phyloP scores from a whole-genome alignment of 2,113 vertebrate genomes.

The Spea multiplicata region DNA sequence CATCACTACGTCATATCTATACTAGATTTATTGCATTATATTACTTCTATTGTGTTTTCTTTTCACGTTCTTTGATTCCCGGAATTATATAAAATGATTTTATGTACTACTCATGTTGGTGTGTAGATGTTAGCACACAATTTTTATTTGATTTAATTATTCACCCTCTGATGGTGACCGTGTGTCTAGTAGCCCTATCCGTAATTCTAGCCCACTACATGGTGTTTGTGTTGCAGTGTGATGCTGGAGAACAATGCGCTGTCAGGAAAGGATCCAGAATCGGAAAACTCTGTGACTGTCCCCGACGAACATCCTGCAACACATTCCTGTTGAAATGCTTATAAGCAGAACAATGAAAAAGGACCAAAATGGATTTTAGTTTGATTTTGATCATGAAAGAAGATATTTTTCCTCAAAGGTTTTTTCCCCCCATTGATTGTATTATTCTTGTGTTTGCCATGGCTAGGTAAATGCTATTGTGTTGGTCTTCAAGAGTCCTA shows the following conservation, averaged over 20 bases:
- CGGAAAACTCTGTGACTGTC: slow-evolving; percentile 78
- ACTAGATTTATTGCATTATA: too few relatives aligned
- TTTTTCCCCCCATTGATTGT: not conserved
- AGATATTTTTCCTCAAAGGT: not conserved
- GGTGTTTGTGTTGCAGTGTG: slow-evolving; percentile 61
- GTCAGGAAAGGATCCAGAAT: slow-evolving; percentile 76
- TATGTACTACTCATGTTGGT: too few relatives aligned
- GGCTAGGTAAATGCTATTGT: not conserved
- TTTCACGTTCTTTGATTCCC: too few relatives aligned
- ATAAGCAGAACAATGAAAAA: slow-evolving; percentile 50
- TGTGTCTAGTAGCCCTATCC: too few relatives aligned
- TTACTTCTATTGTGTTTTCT: too few relatives aligned
- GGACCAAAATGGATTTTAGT: slow-evolving; percentile 4
- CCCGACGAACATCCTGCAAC: slow-evolving; percentile 74
- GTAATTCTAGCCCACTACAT: not conserved
- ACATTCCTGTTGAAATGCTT: slow-evolving; percentile 79
- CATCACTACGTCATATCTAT: too few relatives aligned
- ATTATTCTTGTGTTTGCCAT: not conserved
- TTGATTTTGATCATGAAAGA: not conserved
- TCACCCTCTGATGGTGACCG: too few relatives aligned
- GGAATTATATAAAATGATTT: too few relatives aligned
- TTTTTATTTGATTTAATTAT: too few relatives aligned
- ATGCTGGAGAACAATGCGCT: slow-evolving; percentile 75
- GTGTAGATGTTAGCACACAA: too few relatives aligned
- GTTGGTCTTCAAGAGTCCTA: not conserved